Evolutionary conservation across 2,888 invertebrate genomes (phyloP).

Genomic region (Vesta saturnalis): DNA sequence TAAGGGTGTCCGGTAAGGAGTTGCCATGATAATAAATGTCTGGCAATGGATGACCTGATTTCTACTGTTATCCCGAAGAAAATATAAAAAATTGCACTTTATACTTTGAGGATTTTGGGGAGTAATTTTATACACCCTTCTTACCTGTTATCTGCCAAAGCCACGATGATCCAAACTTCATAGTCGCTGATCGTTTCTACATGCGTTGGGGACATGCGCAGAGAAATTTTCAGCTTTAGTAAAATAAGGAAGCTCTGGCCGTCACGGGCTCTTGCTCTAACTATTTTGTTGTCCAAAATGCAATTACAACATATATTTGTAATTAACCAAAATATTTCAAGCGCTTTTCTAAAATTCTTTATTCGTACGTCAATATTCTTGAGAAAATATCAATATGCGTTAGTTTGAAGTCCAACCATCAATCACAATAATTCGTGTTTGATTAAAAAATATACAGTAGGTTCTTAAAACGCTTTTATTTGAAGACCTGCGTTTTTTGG

Average conservation of each 20-base stretch:
- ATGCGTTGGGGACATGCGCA: neutral
- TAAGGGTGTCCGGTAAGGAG: neutral
- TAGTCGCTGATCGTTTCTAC: conserved; percentile 4
- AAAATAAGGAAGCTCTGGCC: conserved; percentile 7
- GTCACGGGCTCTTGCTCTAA: neutral
- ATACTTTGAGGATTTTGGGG: neutral
- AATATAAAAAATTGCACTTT: neutral
- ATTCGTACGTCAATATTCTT: no score
- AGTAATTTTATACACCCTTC: neutral
- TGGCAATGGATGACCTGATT: neutral
- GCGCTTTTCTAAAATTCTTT: no score
- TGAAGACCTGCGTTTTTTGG: no score
- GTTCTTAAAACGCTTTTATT: no score
- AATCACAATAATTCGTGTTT: no score
- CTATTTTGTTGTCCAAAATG: no score
- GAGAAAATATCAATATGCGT: no score
- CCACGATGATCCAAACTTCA: neutral
- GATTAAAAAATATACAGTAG: no score
- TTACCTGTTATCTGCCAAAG: neutral
- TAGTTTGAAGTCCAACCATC: no score
- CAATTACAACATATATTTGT: no score
- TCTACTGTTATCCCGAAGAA: neutral
- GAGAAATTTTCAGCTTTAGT: neutral
- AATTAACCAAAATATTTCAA: no score
- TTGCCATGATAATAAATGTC: neutral